Conservation (phyloP, 2,797 vertebrate genomes). For the Atherinosoma microstoma region DNA sequence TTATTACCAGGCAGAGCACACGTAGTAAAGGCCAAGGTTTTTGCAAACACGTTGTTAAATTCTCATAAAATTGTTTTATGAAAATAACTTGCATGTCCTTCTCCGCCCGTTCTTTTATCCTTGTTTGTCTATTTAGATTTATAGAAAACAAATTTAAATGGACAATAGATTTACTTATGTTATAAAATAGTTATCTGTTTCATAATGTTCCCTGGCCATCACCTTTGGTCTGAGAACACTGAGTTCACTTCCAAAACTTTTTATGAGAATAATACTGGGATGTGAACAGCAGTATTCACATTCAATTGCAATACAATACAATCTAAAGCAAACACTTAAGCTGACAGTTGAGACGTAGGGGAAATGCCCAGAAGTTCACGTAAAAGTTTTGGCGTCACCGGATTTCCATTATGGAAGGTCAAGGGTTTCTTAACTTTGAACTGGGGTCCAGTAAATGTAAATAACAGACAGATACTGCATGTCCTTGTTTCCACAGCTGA, state of each 20-base stretch:
- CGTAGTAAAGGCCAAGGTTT: conserved; percentile 13
- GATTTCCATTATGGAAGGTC: conserved; percentile 13
- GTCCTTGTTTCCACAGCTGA: conserved; percentile 62
- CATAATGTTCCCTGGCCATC: neutral
- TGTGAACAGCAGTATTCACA: no score
- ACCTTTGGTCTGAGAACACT: neutral
- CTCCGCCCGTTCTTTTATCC: neutral
- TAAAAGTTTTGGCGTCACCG: conserved; percentile 10
- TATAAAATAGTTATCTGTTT: neutral
- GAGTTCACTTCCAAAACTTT: neutral
- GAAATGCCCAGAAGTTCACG: neutral
- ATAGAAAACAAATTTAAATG: neutral
- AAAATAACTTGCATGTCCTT: conserved; percentile 9
- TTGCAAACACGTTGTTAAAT: conserved; percentile 7
- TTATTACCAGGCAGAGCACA: conserved; percentile 20
- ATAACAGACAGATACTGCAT: conserved; percentile 37
- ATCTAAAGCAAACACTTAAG: neutral
- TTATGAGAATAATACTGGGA: neutral
- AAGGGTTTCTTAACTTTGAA: conserved; percentile 43
- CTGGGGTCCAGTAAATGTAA: conserved; percentile 49
- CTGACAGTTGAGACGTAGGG: neutral
- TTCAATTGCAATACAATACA: neutral
- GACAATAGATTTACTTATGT: neutral
- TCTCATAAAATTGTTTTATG: conserved; percentile 1
- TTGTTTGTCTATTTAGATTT: neutral